phyloP scores from a whole-genome alignment of 1,140 invertebrate species.

The Oryctes rhinoceros region DNA sequence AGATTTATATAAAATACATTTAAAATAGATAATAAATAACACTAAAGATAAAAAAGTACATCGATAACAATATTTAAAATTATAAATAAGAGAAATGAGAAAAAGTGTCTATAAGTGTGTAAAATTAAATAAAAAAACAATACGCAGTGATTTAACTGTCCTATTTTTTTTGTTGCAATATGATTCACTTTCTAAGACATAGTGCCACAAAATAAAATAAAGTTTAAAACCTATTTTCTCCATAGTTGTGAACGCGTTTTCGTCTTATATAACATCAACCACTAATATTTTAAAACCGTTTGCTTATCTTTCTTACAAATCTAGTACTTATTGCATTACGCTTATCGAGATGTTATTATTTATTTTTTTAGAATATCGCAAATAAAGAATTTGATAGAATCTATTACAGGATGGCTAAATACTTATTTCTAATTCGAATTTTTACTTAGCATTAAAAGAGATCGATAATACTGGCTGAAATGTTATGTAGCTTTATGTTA shows the following conservation, averaged over 20 bases:
- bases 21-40: slow-evolving; percentile 15
- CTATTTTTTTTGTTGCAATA: not conserved
- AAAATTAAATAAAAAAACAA: not conserved
- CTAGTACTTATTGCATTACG: not conserved
- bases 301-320: not conserved
- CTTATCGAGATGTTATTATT: not conserved
- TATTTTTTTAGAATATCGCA: too few species aligned
- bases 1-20: not conserved
- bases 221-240: not conserved
- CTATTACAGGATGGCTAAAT: too few species aligned
- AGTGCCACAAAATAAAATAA: not conserved
- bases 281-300: too few species aligned
- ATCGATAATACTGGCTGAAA: too few species aligned
- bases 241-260: not conserved
- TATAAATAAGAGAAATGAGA: slow-evolving; percentile 12
- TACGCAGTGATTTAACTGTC: not conserved
- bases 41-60: slow-evolving; percentile 27
- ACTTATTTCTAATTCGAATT: too few species aligned
- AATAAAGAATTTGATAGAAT: too few species aligned
- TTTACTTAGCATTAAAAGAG: too few species aligned
- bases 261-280: not conserved
- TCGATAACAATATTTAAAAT: slow-evolving; percentile 26
- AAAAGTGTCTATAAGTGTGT: slow-evolving; percentile 15
- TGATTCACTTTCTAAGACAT: not conserved
- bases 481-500: too few species aligned